Base-by-base conservation (phyloP, 1,140 invertebrate species). In the Drosophila sulfurigaster region DNA sequence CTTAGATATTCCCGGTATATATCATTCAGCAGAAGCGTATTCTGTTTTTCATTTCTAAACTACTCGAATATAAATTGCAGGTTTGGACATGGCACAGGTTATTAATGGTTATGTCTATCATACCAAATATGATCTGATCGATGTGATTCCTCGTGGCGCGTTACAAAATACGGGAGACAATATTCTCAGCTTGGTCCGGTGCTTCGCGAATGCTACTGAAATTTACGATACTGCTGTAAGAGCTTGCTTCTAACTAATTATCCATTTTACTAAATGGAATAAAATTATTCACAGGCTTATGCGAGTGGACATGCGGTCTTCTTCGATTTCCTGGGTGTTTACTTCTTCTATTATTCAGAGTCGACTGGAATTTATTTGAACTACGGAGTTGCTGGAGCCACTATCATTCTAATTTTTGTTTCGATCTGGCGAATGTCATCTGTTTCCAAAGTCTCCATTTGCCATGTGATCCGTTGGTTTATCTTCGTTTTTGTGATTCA, bases 61-160 rank as follows among this genome's bases (percentile, higher is more conserved):
- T 32, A 16, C 8, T 38, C 35, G 35, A 38, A 38, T 11, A 52
- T 25, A 20, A 20, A 48, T 43, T 30, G 0, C 15, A 79, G 79
- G 80, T 7, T 58, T 99, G 67, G 98, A 99, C 93, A 96, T 99
- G 93, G 98, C 98, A 5, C 98, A 98, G 95, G 96, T 96, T 59
- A 94, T 95, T 30, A 98, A 99, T 94, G 98, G 98, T 20, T 98
- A 96, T 92, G 96, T 98, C 0, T 98, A 98, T 87, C 98, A 98
- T 83, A 98, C 97, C 15, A 95, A 95, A 83, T 96, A 96, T 92
- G 97, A 98, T 92, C 93, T 94, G 3, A 94, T 96, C 20, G 94
- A 96, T 76, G 94, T 95, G 77, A 96, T 98, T 82, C 95, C 96
- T 1, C 82, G 95, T 11, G 97, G 96, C 3, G 95, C 96, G 5